Evolutionary conservation across 2,888 invertebrate genomes (phyloP), one percentile per base, ranked within the genome.

Genomic region (Panzeria rudis): DNA sequence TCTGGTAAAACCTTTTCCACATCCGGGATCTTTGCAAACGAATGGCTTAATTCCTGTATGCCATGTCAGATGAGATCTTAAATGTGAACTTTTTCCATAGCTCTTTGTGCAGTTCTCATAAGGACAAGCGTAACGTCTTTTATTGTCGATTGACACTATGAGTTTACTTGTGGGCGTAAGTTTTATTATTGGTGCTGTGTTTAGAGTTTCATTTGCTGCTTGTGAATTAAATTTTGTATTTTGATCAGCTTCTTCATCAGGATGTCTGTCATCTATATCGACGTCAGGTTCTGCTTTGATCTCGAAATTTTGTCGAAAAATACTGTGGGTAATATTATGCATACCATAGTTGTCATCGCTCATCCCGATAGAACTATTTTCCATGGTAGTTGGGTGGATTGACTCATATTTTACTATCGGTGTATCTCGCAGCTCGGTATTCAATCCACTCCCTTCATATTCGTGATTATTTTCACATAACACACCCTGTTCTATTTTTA

Each of bases 31-130:
- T n/a, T 86, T 87, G 77, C 91, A 92, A 3, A 91, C 89, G 75
- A 91, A 92, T 0, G 91, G 91, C 54, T 92, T 92, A 25, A 91
- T 90, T 5, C 91, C 91, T 3, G 92, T 91, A 68, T 92, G 91
- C 91, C 91, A 92, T n/a, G 91, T 92, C 38, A 92, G 88, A 88
- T 92, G 91, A 25, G 91, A 91, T 47, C 91, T 91, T 73, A 92
- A 87, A 87, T 92, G 91, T 41, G 91, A 92, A 86, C 92, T 92
- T 86, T 92, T 92, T 7, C 92, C 92, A 83, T 92, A 92, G 61
- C 92, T 89, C 86, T 92, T 92, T 9, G 89, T 89, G 77, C 91
- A 92, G 76, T 91, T 90, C 1, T 89, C 89, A 72, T 92, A 89
- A 0, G 91, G 90, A 75, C 91, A 92, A 0, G 88, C 88, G 80